Evolutionary conservation across 2,113 vertebrate species (phyloP).

Genomic region (Phoxinus phoxinus): DNA sequence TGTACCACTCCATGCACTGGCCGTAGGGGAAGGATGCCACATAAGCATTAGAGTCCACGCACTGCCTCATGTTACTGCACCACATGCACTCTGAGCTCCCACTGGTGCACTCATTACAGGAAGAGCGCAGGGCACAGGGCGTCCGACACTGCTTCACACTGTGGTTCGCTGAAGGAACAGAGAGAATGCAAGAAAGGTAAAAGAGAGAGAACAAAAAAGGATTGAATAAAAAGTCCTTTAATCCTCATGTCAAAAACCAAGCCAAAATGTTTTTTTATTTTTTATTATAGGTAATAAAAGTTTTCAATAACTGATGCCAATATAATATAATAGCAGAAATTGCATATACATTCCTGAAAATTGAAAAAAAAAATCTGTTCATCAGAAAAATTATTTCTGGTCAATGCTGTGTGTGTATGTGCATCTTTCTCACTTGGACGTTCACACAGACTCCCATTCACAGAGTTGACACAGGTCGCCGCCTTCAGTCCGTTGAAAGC

Average conservation of each 20-base stretch:
- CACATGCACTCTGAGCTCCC: conserved; percentile 98
- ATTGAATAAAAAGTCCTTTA: neutral
- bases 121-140: conserved; percentile 85
- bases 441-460: conserved; percentile 92
- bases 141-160: conserved; percentile 95
- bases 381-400: too few relatives aligned
- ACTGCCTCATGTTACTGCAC: conserved; percentile 99
- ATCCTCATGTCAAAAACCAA: neutral
- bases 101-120: conserved; percentile 91
- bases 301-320: neutral
- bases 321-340: neutral
- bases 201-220: neutral
- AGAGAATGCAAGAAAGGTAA: neutral
- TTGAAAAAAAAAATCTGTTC: too few relatives aligned
- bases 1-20: conserved; percentile 99
- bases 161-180: conserved; percentile 84
- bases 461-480: conserved; percentile 87
- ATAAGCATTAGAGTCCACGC: conserved; percentile 97
- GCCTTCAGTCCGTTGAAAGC: conserved; percentile 84
- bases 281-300: neutral
- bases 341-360: neutral
- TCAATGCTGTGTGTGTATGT: neutral
- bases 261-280: neutral
- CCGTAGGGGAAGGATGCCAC: conserved; percentile 98
- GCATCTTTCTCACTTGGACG: conserved; percentile 68